Conservation (phyloP, 2,888 invertebrate species). For the Caenorhabditis drosophilae region DNA sequence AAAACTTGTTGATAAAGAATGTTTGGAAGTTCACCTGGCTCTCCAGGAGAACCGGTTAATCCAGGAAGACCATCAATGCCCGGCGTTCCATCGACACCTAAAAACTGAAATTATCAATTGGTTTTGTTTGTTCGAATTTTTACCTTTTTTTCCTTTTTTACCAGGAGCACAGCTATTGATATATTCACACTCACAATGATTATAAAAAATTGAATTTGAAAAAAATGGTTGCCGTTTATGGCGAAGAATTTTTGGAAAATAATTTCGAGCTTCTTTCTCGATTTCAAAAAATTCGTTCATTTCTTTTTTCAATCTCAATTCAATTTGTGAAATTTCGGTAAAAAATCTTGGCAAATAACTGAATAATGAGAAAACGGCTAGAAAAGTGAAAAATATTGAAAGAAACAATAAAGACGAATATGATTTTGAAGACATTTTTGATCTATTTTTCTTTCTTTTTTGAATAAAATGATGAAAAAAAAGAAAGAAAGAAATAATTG, state of each 20-base stretch:
- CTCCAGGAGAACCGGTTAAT: constrained; percentile 26
- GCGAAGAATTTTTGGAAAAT: constrained; percentile 16
- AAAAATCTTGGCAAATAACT: constrained; percentile 35
- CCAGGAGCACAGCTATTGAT: constrained; percentile 41
- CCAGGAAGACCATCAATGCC: constrained; percentile 33
- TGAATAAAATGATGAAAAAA: not conserved
- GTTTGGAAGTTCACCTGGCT: constrained; percentile 36
- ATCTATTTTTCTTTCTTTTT: not conserved
- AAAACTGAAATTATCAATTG: not conserved
- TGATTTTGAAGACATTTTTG: not conserved
- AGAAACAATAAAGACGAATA: not conserved
- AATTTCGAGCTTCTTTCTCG: constrained; percentile 10
- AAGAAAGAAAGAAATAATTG: no score
- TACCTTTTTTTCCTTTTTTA: constrained; percentile 26
- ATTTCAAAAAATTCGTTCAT: constrained; percentile 24
- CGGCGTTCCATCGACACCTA: constrained; percentile 10
- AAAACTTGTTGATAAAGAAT: constrained; percentile 31
- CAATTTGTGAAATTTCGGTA: constrained; percentile 16
- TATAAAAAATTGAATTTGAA: constrained; percentile 17
- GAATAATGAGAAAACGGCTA: constrained; percentile 28
- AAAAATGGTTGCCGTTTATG: constrained; percentile 14
- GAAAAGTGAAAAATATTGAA: constrained; percentile 34
- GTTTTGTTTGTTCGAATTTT: no score
- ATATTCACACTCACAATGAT: constrained; percentile 46
- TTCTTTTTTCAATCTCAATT: constrained; percentile 18